Evolutionary conservation across 2,888 invertebrate genomes (phyloP).

Genomic region (Cryptocephalus primarius): DNA sequence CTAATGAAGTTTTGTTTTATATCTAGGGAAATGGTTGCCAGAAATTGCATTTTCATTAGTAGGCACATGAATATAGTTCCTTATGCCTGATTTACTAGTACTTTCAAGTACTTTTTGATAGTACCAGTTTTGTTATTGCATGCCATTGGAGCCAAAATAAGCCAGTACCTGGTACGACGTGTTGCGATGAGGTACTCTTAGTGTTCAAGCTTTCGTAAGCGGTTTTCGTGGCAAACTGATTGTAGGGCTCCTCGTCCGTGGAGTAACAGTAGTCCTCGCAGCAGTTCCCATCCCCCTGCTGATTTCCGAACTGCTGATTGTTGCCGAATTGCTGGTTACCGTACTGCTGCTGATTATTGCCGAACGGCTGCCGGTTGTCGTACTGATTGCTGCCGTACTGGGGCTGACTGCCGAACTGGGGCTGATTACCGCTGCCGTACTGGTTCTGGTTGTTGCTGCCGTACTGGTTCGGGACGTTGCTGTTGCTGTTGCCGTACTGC

Average conservation of each 20-base stretch:
- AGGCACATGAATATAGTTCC: too few species aligned
- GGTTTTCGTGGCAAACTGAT: constrained; percentile 63
- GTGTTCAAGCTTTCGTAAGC: constrained; percentile 49
- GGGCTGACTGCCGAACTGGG: not conserved
- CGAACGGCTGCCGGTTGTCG: not conserved
- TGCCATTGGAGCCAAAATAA: too few species aligned
- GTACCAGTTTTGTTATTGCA: too few species aligned
- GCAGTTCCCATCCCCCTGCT: constrained; percentile 23
- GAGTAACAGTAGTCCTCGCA: constrained; percentile 50
- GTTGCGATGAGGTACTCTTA: constrained; percentile 46
- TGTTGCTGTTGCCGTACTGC: not conserved
- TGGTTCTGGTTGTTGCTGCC: not conserved
- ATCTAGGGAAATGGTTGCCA: too few species aligned
- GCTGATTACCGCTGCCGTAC: not conserved
- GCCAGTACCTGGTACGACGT: constrained; percentile 49
- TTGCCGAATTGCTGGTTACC: not conserved
- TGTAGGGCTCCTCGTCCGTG: constrained; percentile 50
- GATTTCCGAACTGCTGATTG: constrained; percentile 1
- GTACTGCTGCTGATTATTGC: not conserved
- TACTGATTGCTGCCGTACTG: not conserved
- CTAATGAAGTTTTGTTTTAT: too few species aligned
- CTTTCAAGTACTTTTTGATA: too few species aligned
- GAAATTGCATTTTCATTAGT: too few species aligned
- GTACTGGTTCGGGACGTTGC: not conserved
- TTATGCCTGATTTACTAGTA: too few species aligned